Evolutionary conservation across 2,113 vertebrate species (phyloP), one percentile per base, ranked within the genome.

Genomic region (Zingel zingel): DNA sequence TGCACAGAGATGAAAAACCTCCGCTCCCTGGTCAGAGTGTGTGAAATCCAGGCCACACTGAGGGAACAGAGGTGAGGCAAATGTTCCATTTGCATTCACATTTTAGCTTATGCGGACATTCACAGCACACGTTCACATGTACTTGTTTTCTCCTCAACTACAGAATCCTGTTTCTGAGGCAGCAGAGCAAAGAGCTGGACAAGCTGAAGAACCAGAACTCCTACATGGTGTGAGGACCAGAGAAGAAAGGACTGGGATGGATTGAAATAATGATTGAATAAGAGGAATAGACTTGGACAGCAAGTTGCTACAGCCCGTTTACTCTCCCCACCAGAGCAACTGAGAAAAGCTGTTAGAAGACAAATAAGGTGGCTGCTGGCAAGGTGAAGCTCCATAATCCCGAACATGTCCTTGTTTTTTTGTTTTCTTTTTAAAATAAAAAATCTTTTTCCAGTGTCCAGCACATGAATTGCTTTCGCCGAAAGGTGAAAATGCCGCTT

Each of bases 151-250:
- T 83, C 75, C 13, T 76, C 27, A 25, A 92, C 91, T 7, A 48
- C 94, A 99, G 98, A 95, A 97, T 99, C 95, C 95, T 99, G 76
- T 99, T 99, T 94, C 96, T 99, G 96, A 97, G 98, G 96, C 98
- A 99, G 93, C 98, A 99, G 96, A 99, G 97, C 95, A 99, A 99
- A 96, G 98, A 99, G 96, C 97, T 99, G 89, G 98, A 99, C 96
- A 99, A 99, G 93, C 96, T 99, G 96, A 99, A 99, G 96, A 99
- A 99, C 94, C 98, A 99, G 96, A 99, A 99, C 96, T 99, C 98
- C 91, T 99, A 99, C 94, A 99, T 99, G 98, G 97, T 98, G 93
- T 99, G 97, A 99, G 95, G 90, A 93, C 12, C 53, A 45, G 67
- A 93, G 94, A 69, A 93, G 75, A 61, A 94, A 94, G 94, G 91